Base-by-base conservation (phyloP, 2,888 invertebrate genomes). In the Diaphora mendica region DNA sequence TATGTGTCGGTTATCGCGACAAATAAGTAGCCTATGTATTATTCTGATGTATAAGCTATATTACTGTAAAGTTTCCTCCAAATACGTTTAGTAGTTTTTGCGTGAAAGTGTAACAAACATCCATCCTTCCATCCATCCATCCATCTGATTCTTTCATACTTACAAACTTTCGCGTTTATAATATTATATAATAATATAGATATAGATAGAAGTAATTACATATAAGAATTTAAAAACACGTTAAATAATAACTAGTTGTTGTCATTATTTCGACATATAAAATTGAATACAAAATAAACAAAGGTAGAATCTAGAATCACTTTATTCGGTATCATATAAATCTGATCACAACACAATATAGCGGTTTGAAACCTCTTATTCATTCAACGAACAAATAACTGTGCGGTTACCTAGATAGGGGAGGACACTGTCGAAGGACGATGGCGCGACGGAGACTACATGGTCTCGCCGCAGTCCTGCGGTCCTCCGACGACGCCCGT, bases 401-500 rank as follows among this genome's bases (percentile, higher is more conserved):
- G 30, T 70, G 62, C 39, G 62, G 69, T 70, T 59, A 39, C 17
- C 20, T 62, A 30, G 42, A 5, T 30, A 39, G 15, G 35, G 35
- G 51, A 20, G 20, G 33, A 33, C 67, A 67, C 30, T 15, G 33
- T 33, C 23, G 8, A 55, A 51, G 35, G 68, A 51, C 64, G 68
- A 51, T 26, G n/a, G n/a, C 42, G 65, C 33, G 62, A 30, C 42
- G 39, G 68, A 51, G 64, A 64, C 65, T 48, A 11, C 26, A 59
- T 26, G 69, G 65, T 73, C 64, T n/a, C 30, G 20, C 39, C 44
- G 51, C 65, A 65, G 65, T 65, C 65, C 67, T 70, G 70, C 62
- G 73, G 70, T 68, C 68, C 71, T 64, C 35, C 17, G 59, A 48
- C 35, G 59, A 48, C 35, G 59, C 44, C 72, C 68, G 64, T 59